phyloP scores from a whole-genome alignment of 2,797 vertebrate genomes.

The Melanotaenia boesemani region DNA sequence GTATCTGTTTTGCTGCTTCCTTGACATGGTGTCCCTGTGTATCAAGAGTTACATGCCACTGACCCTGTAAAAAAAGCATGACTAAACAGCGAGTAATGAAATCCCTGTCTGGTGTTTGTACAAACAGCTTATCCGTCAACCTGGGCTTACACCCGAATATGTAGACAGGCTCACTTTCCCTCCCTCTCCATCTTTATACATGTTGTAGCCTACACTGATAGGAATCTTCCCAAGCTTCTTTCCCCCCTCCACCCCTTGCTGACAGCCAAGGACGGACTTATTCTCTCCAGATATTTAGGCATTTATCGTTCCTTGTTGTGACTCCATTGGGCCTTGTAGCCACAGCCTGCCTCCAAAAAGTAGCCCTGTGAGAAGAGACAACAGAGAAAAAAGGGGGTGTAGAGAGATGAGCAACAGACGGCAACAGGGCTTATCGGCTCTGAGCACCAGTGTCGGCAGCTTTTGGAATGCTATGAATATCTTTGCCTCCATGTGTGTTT shows the following conservation, averaged over 20 bases:
- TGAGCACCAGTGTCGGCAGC: slow-evolving; percentile 73
- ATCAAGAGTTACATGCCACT: slow-evolving; percentile 70
- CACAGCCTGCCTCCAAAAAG: slow-evolving; percentile 58
- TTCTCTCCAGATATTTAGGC: slow-evolving; percentile 74
- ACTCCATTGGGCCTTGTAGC: slow-evolving; percentile 68
- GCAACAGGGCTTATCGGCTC: slow-evolving; percentile 74
- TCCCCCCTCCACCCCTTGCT: slow-evolving; percentile 47
- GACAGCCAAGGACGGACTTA: slow-evolving; percentile 60
- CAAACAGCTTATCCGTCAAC: slow-evolving; percentile 77
- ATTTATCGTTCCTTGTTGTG: slow-evolving; percentile 64
- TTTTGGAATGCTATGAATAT: slow-evolving; percentile 71
- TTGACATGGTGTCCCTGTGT: slow-evolving; percentile 54
- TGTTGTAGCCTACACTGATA: slow-evolving; percentile 55
- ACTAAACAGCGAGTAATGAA: slow-evolving; percentile 81
- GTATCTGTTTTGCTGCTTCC: slow-evolving; percentile 50
- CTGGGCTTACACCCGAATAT: slow-evolving; percentile 62
- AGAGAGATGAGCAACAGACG: slow-evolving; percentile 62
- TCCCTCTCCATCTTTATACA: slow-evolving; percentile 54
- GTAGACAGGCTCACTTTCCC: slow-evolving; percentile 47
- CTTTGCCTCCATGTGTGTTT: slow-evolving; percentile 64
- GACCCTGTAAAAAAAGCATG: slow-evolving; percentile 76
- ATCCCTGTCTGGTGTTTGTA: slow-evolving; percentile 73
- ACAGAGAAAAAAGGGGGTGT: slow-evolving; percentile 51
- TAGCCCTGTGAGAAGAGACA: slow-evolving; percentile 56
- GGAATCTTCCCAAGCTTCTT: slow-evolving; percentile 65